Conservation (phyloP, 2,888 invertebrate species). For the Leucania comma region DNA sequence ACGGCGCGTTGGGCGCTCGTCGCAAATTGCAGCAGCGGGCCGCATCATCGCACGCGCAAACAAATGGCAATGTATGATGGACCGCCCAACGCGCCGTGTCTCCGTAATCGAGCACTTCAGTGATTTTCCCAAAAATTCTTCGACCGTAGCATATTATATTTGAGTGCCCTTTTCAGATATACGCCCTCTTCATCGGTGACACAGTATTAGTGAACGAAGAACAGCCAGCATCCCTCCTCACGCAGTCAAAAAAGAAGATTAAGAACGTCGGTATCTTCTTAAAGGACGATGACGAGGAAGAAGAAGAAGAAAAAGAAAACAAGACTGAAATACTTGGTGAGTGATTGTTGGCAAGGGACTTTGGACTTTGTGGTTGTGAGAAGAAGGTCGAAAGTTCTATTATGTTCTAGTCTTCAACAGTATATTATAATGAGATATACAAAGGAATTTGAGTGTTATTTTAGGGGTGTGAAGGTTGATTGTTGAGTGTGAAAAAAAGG, state of each 20-base stretch:
- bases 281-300: slow-evolving; percentile 96
- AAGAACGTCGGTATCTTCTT: slow-evolving; percentile 99
- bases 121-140: not conserved
- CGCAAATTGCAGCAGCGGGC: too few relatives aligned
- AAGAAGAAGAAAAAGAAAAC: slow-evolving; percentile 95
- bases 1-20: too few relatives aligned
- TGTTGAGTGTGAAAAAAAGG: not conserved
- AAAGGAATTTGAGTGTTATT: slow-evolving; percentile 11
- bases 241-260: slow-evolving; percentile 98
- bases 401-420: not conserved
- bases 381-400: slow-evolving; percentile 14
- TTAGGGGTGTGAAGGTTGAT: not conserved
- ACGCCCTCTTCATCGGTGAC: slow-evolving; percentile 98
- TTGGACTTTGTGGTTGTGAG: slow-evolving; percentile 12
- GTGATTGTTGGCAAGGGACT: slow-evolving; percentile 54
- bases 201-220: slow-evolving; percentile 98
- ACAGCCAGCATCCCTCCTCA: slow-evolving; percentile 96
- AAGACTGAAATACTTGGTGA: slow-evolving; percentile 94
- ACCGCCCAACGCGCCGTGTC: too few relatives aligned
- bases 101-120: too few relatives aligned
- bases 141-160: not conserved
- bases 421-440: not conserved
- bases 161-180: slow-evolving; percentile 83
- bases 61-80: too few relatives aligned
- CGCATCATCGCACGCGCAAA: too few relatives aligned